Conservation (phyloP, 2,113 vertebrate species). For the Equus quagga region DNA sequence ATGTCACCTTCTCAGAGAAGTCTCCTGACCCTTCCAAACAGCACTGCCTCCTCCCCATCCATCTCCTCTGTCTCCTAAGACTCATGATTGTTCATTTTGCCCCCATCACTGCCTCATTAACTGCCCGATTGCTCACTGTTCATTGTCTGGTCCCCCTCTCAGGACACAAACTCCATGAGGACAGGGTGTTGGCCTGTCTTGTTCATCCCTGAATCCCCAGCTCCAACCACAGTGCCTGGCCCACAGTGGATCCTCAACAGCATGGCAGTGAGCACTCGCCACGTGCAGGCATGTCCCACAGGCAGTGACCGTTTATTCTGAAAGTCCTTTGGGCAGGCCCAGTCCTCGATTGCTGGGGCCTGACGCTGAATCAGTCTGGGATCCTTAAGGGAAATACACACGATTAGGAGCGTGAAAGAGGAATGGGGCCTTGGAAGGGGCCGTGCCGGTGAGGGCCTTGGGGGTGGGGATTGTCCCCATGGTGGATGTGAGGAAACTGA, state of each 20-base stretch:
- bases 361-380: neutral
- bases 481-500: neutral
- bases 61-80: neutral
- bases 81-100: neutral
- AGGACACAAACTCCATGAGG: neutral
- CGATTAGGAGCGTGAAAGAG: neutral
- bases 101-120: neutral
- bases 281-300: rapidly evolving
- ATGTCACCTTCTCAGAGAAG: neutral
- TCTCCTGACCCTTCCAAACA: neutral
- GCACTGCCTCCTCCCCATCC: rapidly evolving
- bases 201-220: neutral
- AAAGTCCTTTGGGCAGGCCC: neutral
- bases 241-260: neutral
- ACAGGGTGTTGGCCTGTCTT: neutral
- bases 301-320: neutral
- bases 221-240: neutral
- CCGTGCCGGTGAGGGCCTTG: neutral
- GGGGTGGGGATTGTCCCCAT: too few relatives aligned
- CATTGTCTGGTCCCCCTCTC: neutral
- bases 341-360: neutral
- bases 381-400: neutral
- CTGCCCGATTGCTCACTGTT: neutral
- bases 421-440: neutral
- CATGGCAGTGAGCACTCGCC: neutral